Base-by-base conservation (phyloP, 2,888 invertebrate genomes). In the Xanthia togata region DNA sequence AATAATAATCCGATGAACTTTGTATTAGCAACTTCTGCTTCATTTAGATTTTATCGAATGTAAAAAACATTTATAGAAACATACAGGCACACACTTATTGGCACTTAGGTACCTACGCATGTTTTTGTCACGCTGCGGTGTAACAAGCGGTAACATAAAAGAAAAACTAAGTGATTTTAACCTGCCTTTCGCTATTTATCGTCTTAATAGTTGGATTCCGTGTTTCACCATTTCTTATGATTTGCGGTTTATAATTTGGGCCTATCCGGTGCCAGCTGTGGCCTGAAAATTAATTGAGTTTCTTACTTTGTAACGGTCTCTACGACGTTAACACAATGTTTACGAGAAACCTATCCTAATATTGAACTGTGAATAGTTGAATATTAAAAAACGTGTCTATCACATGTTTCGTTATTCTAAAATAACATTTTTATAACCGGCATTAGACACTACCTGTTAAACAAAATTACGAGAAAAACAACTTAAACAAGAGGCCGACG, bases 401-500 rank as follows among this genome's bases (percentile, higher is more conserved):
- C 79, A 78, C 82, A 77, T 78, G 75, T 83, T 87, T 82, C 82
- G 87, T 85, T 87, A 89, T 83, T 89, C 82, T 80, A 85, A 90
- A 90, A 88, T 91, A 91, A 94, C 91, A 92, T 91, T 91, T 93
- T 92, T 92, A 93, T 93, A 93, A 91, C 92, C 89, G 88, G 86
- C 91, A 93, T 93, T 93, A 94, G 93, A 93, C 88, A 93, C 93
- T 93, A 94, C 95, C 95, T 95, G 96, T 94, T 94, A 94, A 95
- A 94, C 91, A 92, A 93, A 93, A 94, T 94, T 91, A 94, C 93
- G 92, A 95, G 94, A 95, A 96, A 96, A 96, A 95, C 93, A 94
- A 93, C 91, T 93, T 89, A 93, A 94, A 94, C 92, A 92, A 90
- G 93, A 92, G 92, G 93, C 94, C 95, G 96, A 95, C 96, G 94